Percentiles rank a stretch among this genome's conserved stretches.
These are phyloP conservation scores for Glomeris maerens DNA, from an alignment of 1,140 invertebrate genomes.

Conservation along the genomic window DNA sequence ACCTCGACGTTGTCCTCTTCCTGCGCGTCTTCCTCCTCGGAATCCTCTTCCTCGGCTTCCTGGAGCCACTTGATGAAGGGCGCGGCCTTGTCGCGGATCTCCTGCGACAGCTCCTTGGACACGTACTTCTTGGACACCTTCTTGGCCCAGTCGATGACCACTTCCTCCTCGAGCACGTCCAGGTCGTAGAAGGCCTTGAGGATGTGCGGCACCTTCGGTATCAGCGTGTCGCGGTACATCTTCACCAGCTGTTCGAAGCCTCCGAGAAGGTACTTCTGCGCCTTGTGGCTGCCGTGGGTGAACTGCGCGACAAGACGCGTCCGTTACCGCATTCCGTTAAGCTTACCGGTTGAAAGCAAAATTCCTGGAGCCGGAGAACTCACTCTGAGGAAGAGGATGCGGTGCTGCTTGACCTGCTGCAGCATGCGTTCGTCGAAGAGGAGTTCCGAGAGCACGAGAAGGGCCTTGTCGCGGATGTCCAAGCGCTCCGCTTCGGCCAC, in stretches of 20 bases:
- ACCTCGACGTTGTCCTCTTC: conserved; percentile 53
- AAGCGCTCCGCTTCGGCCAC: conserved; percentile 87
- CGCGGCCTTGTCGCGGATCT: conserved; percentile 80
- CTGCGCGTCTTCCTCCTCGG: conserved; percentile 50
- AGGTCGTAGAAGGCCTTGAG: conserved; percentile 86
- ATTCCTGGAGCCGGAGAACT: conserved; percentile 14
- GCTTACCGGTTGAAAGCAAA: conserved; percentile 8
- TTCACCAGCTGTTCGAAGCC: conserved; percentile 89
- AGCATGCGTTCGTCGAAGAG: conserved; percentile 75
- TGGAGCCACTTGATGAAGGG: conserved; percentile 93
- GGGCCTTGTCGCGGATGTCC: conserved; percentile 86
- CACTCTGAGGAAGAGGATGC: conserved; percentile 38
- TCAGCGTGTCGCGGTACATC: conserved; percentile 57
- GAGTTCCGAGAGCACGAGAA: conserved; percentile 81
- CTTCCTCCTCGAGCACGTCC: conserved; percentile 89
- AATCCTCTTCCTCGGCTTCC: conserved; percentile 88
- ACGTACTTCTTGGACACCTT: conserved; percentile 89
- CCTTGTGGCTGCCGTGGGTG: conserved; percentile 72
- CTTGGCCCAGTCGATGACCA: conserved; percentile 81
- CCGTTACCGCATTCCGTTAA: conserved; percentile 16
- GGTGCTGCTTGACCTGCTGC: conserved; percentile 44
- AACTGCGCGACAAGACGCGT: conserved; percentile 43
- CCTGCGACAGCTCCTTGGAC: conserved; percentile 70
- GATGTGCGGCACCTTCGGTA: conserved; percentile 77
- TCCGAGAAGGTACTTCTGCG: conserved; percentile 87